Evolutionary conservation across 1,140 invertebrate genomes (phyloP).

Genomic region (Macrostomum lignano): DNA sequence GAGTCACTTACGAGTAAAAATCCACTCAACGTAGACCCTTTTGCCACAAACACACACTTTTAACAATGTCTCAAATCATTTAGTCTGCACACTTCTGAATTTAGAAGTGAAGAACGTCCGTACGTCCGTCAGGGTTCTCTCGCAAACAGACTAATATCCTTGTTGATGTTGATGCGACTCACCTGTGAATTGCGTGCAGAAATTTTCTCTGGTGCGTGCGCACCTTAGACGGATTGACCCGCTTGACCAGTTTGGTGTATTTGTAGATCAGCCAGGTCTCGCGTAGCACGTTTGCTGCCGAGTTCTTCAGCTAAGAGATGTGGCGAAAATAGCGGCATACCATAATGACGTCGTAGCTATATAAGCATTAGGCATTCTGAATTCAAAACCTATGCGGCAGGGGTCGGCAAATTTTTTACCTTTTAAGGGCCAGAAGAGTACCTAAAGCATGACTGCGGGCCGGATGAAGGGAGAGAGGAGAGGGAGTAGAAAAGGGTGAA

Average conservation of each 20-base stretch:
- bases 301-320: constrained; percentile 52
- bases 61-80: background rate
- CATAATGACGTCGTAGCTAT: too few relatives aligned
- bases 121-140: background rate
- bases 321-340: background rate
- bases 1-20: too few relatives aligned
- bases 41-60: background rate
- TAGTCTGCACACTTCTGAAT: background rate
- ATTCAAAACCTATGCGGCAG: too few relatives aligned
- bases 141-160: background rate
- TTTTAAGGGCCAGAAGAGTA: too few relatives aligned
- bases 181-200: constrained; percentile 86
- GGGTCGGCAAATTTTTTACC: too few relatives aligned
- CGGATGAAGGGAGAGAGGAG: too few relatives aligned
- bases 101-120: background rate
- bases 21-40: background rate
- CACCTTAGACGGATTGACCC: constrained; percentile 66
- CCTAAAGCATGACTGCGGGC: too few relatives aligned
- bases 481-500: too few relatives aligned
- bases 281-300: constrained; percentile 75
- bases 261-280: constrained; percentile 98
- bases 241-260: constrained; percentile 72
- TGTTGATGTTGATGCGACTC: constrained; percentile 11
- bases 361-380: too few relatives aligned
- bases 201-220: constrained; percentile 88